phyloP scores from a whole-genome alignment of 2,113 vertebrate genomes.

The Xiphophorus couchianus region DNA sequence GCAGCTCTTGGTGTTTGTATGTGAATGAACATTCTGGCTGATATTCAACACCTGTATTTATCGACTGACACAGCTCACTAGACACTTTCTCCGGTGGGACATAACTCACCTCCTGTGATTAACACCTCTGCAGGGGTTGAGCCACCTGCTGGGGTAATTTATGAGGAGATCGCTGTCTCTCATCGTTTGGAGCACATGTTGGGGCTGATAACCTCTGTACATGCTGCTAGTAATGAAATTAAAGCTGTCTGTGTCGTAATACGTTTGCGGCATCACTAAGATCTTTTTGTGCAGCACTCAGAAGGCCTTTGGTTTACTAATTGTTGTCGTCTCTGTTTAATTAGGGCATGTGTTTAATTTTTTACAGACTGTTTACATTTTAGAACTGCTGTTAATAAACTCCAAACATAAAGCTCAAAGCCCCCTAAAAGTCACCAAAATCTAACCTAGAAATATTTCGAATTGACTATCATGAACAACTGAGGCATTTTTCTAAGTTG shows the following conservation, averaged over 20 bases:
- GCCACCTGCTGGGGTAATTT: constrained; percentile 6
- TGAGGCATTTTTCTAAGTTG: not conserved
- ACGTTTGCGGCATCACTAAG: not conserved
- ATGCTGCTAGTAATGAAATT: constrained; percentile 16
- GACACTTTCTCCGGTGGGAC: not conserved
- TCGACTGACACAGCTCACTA: constrained; percentile 34
- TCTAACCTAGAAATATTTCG: no score
- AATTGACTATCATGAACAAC: no score
- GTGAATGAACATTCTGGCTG: constrained; percentile 47
- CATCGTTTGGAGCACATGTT: constrained; percentile 4
- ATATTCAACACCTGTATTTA: constrained; percentile 49
- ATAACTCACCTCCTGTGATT: constrained; percentile 20
- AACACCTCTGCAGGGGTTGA: constrained; percentile 11
- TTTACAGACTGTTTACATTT: not conserved
- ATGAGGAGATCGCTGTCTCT: constrained; percentile 23
- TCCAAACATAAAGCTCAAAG: not conserved
- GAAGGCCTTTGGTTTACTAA: not conserved
- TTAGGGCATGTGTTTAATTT: not conserved
- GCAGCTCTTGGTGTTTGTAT: constrained; percentile 26
- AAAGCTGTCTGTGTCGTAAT: not conserved
- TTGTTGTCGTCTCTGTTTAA: not conserved
- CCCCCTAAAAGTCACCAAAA: not conserved
- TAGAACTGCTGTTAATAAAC: not conserved
- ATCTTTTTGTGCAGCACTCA: not conserved
- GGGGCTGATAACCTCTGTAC: constrained; percentile 25